Evolutionary conservation across 2,113 vertebrate species (phyloP), one percentile per base, ranked within the genome.

Genomic region (Motacilla alba): DNA sequence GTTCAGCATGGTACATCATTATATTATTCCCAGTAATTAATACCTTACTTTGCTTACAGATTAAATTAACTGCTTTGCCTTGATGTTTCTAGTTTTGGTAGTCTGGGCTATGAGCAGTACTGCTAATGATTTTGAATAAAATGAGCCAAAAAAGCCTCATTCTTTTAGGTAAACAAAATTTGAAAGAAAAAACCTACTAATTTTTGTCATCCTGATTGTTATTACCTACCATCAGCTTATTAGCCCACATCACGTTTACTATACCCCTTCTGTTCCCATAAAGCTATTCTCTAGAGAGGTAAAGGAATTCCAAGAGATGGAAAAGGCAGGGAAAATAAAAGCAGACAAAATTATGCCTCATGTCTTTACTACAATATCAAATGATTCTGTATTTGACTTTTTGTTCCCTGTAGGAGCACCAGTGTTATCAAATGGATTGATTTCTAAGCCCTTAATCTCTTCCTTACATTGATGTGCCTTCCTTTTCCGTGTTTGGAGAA

Each of bases 161-260:
- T 59, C 16, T 49, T 86, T 66, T 27, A 95, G 50, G 35, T 88
- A 91, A 96, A 96, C 80, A 75, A 68, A 22, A 87, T 69, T 59
- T 84, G 53, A 80, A 92, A 78, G 69, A 81, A 92, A 93, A 94
- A 91, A 68, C 6, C 26, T 52, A 44, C 17, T 88, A 44, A 77
- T 85, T 94, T 95, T 94, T 87, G 43, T 83, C 18, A 33, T 85
- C 83, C 28, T 82, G 13, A 22, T 21, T 59, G 44, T 72, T 80
- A 62, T 90, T 93, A 90, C 14, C 88, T 89, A 50, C 43, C 49
- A 92, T 39, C 56, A 95, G 39, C 21, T 60, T 52, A 92, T 52
- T 53, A 97, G 59, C n/a, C 44, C 37, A 69, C 16, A 26, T 91
- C 60, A 63, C n/a, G 53, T 56, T 28, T 39, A 80, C 60, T 93